Evolutionary conservation across 2,888 invertebrate genomes (phyloP), one percentile per base, ranked within the genome.

Genomic region (Drosophila birchii): DNA sequence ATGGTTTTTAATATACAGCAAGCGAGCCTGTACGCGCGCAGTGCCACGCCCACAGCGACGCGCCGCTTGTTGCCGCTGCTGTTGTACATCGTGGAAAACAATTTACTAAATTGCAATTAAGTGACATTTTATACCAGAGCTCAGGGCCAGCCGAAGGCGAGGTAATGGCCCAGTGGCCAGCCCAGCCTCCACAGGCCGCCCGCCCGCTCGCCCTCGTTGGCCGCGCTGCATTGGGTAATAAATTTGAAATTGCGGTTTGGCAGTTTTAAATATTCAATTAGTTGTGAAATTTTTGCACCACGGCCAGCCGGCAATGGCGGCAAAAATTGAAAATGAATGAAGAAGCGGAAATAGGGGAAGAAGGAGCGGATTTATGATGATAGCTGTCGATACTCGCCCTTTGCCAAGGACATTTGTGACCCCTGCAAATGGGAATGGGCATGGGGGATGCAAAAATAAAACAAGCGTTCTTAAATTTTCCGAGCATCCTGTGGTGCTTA

Each of bases 71-170:
- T 86, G 81, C 78, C 88, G 73, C 78, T 78, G 86, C 86, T 88
- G 89, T 84, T 88, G 80, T 84, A 81, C 81, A 80, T 86, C 81
- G 86, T 81, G 86, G 85, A 86, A 90, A 90, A 88, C 91, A 90
- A 90, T 90, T 91, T 90, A 90, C 85, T 90, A 90, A 90, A 91
- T 91, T 90, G 91, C 91, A 90, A 89, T 90, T 90, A 90, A 90
- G 89, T 89, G 89, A 89, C 89, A 90, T 89, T 90, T 90, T 90
- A 82, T 82, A 79, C 86, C 72, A 53, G 51, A 39, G 43, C 62
- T 44, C 43, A 36, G 58, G 23, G 26, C 66, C 58, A 51, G 44
- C 26, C 54, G 39, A 56, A 34, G 34, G 57, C 38, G 69, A 68
- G 68, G 56, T 68, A 69, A 68, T 69, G 68, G 68, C 70, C 69